Evolutionary conservation across 2,888 invertebrate species (phyloP), one percentile per base, ranked within the genome.

Genomic region (Nemapogon koenigi): DNA sequence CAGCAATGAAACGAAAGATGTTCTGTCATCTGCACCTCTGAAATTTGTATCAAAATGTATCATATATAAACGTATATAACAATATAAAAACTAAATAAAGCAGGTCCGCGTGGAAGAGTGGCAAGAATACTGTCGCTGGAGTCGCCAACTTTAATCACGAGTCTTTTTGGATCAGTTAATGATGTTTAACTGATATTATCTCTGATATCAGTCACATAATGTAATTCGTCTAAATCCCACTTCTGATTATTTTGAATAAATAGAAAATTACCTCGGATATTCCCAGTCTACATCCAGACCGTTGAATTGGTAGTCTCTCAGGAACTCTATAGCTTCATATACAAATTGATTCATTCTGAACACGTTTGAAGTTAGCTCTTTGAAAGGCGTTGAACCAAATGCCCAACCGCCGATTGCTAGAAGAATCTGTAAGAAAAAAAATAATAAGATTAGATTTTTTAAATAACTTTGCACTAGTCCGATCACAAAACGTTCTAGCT

Each of bases 321-420:
- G 81, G 76, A 94, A 95, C 49, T 96, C 94, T 41, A 95, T 94
- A 13, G 94, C 92, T 64, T 94, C 93, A 59, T 95, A 96, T 3
- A 95, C 94, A 59, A 96, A 96, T 59, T 94, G 93, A 61, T 94
- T 94, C 93, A 94, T 94, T 31, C 94, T 84, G 84, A 91, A 94
- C 3, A 91, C 89, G 59, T 93, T 95, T 41, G 90, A 89, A 0
- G 94, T 94, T 28, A 95, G 81, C 60, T 94, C 94, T 75, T 93
- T 94, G 82, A 94, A 94, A 2, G 94, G 94, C 0, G 93, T 94
- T 1, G 96, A 95, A 8, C 96, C 96, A 55, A 96, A 96, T 1
- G 94, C 94, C 96, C 96, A 97, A 14, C 97, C 97, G 40, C 97
- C 97, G 49, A 97, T 92, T 1, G 93, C 93, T 11, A 94, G 69